phyloP scores from a whole-genome alignment of 2,888 invertebrate species.

The Rapana venosa region DNA sequence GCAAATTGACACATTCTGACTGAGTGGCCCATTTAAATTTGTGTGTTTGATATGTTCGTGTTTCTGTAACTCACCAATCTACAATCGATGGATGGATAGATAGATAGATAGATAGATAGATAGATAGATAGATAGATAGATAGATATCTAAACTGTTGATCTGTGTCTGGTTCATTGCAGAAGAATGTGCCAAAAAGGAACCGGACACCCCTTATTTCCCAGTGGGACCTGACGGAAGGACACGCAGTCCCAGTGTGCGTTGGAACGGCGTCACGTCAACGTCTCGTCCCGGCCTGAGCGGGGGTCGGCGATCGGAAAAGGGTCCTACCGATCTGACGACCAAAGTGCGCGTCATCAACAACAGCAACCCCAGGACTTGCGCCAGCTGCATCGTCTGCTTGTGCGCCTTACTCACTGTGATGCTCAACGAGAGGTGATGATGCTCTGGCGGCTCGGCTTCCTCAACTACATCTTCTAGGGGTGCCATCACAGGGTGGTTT shows the following conservation, averaged over 20 bases:
- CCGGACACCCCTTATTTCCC: slow-evolving; percentile 27
- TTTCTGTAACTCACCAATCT: too few species aligned
- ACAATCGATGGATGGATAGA: background rate
- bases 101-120: background rate
- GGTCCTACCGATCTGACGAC: slow-evolving; percentile 6
- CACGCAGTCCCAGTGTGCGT: background rate
- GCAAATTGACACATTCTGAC: too few species aligned
- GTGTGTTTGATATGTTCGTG: too few species aligned
- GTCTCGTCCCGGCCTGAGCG: background rate
- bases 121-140: background rate
- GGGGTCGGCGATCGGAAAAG: background rate
- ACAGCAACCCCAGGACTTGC: slow-evolving; percentile 43
- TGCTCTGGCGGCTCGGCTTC: background rate
- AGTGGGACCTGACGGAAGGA: background rate
- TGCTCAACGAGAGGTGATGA: slow-evolving; percentile 41
- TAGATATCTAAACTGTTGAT: background rate
- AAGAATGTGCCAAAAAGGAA: slow-evolving; percentile 8
- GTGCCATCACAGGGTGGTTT: background rate
- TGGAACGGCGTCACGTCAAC: slow-evolving; percentile 33
- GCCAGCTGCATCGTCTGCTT: slow-evolving; percentile 38
- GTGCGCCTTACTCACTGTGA: slow-evolving; percentile 33
- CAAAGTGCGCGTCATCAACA: slow-evolving; percentile 39
- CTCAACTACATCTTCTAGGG: background rate
- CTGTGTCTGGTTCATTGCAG: slow-evolving; percentile 7
- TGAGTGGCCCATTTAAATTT: too few species aligned